Evolutionary conservation across 2,113 vertebrate genomes (phyloP), one percentile per base, ranked within the genome.

Genomic region (Alligator sinensis): DNA sequence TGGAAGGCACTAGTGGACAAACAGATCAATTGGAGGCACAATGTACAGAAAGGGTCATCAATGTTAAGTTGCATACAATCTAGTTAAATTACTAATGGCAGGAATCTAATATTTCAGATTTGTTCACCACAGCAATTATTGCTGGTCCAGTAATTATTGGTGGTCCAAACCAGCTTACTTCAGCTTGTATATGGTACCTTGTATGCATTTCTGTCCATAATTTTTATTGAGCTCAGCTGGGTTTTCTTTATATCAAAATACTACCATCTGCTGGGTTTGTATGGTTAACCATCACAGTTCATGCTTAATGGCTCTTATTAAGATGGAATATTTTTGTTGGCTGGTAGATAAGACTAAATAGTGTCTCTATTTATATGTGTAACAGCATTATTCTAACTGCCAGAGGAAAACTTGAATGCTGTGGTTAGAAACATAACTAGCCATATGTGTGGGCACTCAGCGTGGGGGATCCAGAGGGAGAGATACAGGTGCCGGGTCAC

Each of bases 281-380:
- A 58, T 84, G 87, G 93, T 96, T 93, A 95, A 95, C 94, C 90
- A 96, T 94, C 89, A 77, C 61, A 86, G 95, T 87, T 92, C 80
- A 96, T 82, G 34, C 55, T 94, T 94, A 89, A 95, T 77, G 95
- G 79, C 79, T 8, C 91, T 96, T 28, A 88, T 96, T 94, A 94
- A 82, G n/a, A 54, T 75, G 85, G 82, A 92, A 68, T 83, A 82
- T 28, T 95, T 94, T 91, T 88, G 84, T 76, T 90, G 92, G 86
- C 86, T 68, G 85, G 61, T 62, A 62, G 61, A 62, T 8, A 62
- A 62, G 21, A 62, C 61, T 62, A 24, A 93, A 80, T 72, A 81
- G 66, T 93, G 72, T 84, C 62, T 66, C 74, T 34, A 72, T 57
- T 90, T 91, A 90, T 70, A 58, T 38, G 13, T 9, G 3, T 82